These are phyloP conservation scores for Crotalus tigris DNA, from an alignment of 2,113 vertebrate species.

Conservation along the genomic window DNA sequence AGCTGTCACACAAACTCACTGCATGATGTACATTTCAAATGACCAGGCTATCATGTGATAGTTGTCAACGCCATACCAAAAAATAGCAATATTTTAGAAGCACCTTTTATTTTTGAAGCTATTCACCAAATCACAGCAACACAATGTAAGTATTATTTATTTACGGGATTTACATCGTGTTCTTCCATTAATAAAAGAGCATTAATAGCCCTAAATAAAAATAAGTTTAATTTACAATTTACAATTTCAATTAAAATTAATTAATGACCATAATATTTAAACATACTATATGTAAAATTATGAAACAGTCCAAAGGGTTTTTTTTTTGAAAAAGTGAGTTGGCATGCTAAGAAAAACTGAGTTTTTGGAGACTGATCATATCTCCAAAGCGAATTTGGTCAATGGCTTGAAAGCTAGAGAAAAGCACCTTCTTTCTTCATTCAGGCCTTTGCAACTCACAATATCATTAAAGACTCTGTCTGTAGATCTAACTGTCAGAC, in stretches of 20 bases:
- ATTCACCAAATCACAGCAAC: neutral
- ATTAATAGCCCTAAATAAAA: neutral
- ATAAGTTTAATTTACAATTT: neutral
- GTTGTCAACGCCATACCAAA: neutral
- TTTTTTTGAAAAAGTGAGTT: neutral
- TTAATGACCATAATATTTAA: neutral
- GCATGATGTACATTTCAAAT: constrained; percentile 13
- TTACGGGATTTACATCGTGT: neutral
- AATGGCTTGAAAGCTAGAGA: neutral
- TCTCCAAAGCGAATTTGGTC: neutral
- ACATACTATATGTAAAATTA: neutral
- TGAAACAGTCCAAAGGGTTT: neutral
- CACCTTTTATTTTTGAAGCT: neutral
- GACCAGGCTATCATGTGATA: constrained; percentile 16
- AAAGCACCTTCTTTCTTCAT: neutral
- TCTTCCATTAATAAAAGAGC: neutral
- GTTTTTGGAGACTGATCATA: neutral
- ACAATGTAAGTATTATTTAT: neutral
- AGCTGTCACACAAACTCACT: constrained; percentile 1
- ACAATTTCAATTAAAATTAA: neutral
- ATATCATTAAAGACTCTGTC: neutral
- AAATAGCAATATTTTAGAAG: neutral
- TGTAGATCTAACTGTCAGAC: neutral
- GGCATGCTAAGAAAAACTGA: neutral
- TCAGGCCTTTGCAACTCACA: neutral